Conservation (phyloP, 2,797 vertebrate species). For the Anomalospiza imberbis region DNA sequence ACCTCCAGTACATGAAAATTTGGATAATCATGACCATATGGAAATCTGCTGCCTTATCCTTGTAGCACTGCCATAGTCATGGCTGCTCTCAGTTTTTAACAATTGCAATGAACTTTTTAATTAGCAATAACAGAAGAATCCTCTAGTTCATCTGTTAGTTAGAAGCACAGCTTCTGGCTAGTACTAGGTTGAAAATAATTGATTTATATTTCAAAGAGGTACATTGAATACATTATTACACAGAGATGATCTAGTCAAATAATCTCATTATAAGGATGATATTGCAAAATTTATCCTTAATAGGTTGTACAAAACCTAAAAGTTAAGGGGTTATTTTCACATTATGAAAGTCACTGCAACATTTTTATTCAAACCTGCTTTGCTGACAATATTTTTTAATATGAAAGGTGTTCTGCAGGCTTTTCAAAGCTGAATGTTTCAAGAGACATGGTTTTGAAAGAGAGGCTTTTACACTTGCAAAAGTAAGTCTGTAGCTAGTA, state of each 20-base stretch:
- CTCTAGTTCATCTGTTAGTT: slow-evolving; percentile 65
- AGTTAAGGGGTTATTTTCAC: neutral
- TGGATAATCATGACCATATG: slow-evolving; percentile 48
- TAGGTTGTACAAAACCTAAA: neutral
- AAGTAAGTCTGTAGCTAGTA: neutral
- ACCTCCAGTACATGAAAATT: neutral
- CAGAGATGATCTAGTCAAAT: slow-evolving; percentile 14
- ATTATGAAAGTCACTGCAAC: neutral
- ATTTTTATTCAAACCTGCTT: neutral
- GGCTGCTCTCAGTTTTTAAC: slow-evolving; percentile 36
- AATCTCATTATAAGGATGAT: neutral
- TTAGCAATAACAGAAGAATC: slow-evolving; percentile 50
- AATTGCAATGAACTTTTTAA: slow-evolving; percentile 64
- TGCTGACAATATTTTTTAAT: neutral
- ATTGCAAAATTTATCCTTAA: neutral
- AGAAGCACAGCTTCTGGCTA: slow-evolving; percentile 57
- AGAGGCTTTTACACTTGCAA: neutral
- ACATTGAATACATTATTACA: neutral
- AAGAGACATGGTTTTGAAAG: neutral
- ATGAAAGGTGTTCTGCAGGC: neutral
- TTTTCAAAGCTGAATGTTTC: neutral
- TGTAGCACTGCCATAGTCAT: neutral
- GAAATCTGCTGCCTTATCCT: slow-evolving; percentile 17
- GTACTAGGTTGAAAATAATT: slow-evolving; percentile 62
- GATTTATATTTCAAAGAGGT: slow-evolving; percentile 55